Base-by-base conservation (phyloP, 2,888 invertebrate species). In the Beris morrisii region DNA sequence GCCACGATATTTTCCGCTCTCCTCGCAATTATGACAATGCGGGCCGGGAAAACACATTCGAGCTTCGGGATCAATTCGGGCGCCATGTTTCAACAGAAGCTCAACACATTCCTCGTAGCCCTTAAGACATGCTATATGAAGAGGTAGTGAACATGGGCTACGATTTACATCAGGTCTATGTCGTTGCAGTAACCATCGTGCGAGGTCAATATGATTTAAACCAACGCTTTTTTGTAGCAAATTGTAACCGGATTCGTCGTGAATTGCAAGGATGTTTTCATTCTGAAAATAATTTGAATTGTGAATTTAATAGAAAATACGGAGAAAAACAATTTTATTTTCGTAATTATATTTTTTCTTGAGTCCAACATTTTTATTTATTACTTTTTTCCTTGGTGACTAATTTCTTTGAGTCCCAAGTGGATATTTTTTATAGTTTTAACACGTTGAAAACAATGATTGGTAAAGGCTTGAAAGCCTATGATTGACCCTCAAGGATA, bases 1-100 rank as follows among this genome's bases (percentile, higher is more conserved):
- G 12, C 73, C 73, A 30, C 85, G 83, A 77, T 85, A 86, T 77
- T 88, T 87, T 68, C 87, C 86, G 70, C 87, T 82, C 74, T 88
- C 86, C 77, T 89, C 88, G 74, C 89, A 89, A 74, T 87, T 88
- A 72, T 85, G 85, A 69, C 84, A 86, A 74, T 90, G 90, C 5
- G 86, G 84, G 7, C 88, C 87, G 0, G 90, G 90, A 83, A 88
- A 90, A 75, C 90, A 91, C 86, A 91, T 87, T 22, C 90, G 82
- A 0, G 88, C 86, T 75, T 89, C 89, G 0, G 87, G 85, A 77
- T 89, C 88, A 13, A 88, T 85, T 70, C 88, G 83, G 5, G 88
- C 89, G 28, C 90, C 89, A 78, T 88, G 85, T 72, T 87, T 86
- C 61, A 90, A 75, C 44, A 90, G 76, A 48, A 88, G 74, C 74